phyloP scores from a whole-genome alignment of 1,140 invertebrate species.

The Drosophila aff. region DNA sequence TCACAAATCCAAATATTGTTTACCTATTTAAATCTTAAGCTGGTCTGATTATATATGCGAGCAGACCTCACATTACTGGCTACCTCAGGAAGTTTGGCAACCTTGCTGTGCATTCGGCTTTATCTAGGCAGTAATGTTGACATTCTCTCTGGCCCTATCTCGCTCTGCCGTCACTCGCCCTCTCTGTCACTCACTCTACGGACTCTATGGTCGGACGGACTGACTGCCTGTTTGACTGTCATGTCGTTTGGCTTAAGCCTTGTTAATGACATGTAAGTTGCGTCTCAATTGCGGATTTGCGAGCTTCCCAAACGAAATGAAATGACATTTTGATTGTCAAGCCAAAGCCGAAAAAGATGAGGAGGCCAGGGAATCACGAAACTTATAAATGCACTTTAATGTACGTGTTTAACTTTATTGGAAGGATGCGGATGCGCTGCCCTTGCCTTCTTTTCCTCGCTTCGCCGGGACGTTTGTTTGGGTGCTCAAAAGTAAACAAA shows the following conservation, averaged over 20 bases:
- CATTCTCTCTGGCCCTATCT: conserved; percentile 31
- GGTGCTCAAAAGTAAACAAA: conserved; percentile 66
- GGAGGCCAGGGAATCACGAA: conserved; percentile 31
- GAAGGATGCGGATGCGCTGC: conserved; percentile 51
- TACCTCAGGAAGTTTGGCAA: conserved; percentile 37
- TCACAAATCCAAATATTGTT: conserved; percentile 1
- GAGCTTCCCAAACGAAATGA: conserved; percentile 55
- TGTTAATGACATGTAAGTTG: conserved; percentile 81
- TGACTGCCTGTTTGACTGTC: conserved; percentile 29
- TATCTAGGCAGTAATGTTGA: conserved; percentile 63
- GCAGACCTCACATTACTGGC: conserved; percentile 2
- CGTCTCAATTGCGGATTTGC: conserved; percentile 80
- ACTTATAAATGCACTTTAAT: conserved; percentile 56
- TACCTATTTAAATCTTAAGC: not conserved
- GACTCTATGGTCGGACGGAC: not conserved
- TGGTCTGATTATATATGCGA: not conserved
- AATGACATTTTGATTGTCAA: conserved; percentile 76
- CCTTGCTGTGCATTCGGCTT: conserved; percentile 15
- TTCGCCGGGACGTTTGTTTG: conserved; percentile 13
- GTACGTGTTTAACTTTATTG: conserved; percentile 41
- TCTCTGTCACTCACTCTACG: conserved; percentile 18
- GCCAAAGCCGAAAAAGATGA: conserved; percentile 45
- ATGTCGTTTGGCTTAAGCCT: conserved; percentile 58
- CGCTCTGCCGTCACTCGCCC: not conserved
- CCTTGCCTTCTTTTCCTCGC: conserved; percentile 34